These are phyloP conservation scores for Psilopsiagon aurifrons DNA, from an alignment of 2,113 vertebrate genomes.

Conservation along the genomic window DNA sequence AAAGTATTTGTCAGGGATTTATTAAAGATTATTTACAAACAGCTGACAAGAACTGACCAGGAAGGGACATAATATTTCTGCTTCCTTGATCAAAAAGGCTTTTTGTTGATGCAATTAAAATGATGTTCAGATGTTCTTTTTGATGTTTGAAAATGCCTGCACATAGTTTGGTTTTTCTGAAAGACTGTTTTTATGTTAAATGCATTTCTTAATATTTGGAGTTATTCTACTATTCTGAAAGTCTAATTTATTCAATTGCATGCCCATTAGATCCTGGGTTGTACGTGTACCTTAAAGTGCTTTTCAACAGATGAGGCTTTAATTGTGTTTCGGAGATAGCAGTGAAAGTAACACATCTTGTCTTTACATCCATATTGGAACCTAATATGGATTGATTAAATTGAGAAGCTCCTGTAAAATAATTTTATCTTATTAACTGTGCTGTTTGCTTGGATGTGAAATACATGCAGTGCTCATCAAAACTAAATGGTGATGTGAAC, in stretches of 20 bases:
- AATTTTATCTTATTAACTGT: conserved; percentile 5
- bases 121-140: background rate
- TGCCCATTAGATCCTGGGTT: background rate
- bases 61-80: background rate
- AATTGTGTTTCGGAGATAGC: background rate
- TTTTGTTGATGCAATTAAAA: background rate
- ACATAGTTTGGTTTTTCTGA: background rate
- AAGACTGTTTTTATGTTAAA: background rate
- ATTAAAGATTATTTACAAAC: background rate
- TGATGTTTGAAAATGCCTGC: background rate
- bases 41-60: background rate
- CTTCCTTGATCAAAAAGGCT: background rate
- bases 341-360: background rate
- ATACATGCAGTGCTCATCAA: background rate
- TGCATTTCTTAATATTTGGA: background rate
- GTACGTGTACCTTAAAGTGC: background rate
- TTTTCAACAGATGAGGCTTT: conserved; percentile 25
- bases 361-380: background rate
- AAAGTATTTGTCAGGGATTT: background rate
- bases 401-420: conserved; percentile 1
- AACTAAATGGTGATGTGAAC: background rate
- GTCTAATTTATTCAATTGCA: background rate
- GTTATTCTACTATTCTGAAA: background rate
- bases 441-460: background rate
- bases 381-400: conserved; percentile 3